Evolutionary conservation across 2,888 invertebrate genomes (phyloP).

Genomic region (Siphonodentalium dalli): DNA sequence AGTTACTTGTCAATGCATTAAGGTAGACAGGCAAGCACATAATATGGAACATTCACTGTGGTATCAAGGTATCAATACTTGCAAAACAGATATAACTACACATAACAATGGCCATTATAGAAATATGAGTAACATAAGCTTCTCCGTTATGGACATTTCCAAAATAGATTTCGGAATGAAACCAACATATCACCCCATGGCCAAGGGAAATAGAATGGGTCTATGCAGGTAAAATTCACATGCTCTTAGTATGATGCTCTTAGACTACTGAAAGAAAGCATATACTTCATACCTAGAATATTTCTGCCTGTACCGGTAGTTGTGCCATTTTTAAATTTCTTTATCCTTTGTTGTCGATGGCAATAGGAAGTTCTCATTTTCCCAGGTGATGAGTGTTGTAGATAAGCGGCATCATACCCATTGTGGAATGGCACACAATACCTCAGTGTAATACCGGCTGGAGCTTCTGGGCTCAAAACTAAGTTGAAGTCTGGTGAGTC

Average conservation of each 20-base stretch:
- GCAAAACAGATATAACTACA: too few species aligned
- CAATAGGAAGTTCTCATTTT: constrained; percentile 42
- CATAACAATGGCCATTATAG: too few species aligned
- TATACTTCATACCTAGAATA: constrained; percentile 34
- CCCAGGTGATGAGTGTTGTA: constrained; percentile 23
- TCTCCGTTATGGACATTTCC: too few species aligned
- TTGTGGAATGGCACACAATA: constrained; percentile 31
- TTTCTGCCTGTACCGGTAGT: constrained; percentile 45
- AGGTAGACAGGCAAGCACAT: too few species aligned
- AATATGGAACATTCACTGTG: too few species aligned
- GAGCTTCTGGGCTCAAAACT: constrained; percentile 43
- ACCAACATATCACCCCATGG: background rate
- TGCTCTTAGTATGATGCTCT: too few species aligned
- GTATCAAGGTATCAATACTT: too few species aligned
- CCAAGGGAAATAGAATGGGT: background rate
- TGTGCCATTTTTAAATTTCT: constrained; percentile 32
- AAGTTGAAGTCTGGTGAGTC: constrained; percentile 41
- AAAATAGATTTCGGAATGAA: background rate
- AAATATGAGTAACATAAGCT: too few species aligned
- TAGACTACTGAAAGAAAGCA: too few species aligned
- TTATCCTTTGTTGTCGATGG: constrained; percentile 44
- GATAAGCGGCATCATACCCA: constrained; percentile 18
- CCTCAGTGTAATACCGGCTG: constrained; percentile 43
- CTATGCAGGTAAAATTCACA: too few species aligned
- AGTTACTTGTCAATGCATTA: too few species aligned